Base-by-base conservation (phyloP, 2,888 invertebrate genomes). In the Drosophila crucigera region DNA sequence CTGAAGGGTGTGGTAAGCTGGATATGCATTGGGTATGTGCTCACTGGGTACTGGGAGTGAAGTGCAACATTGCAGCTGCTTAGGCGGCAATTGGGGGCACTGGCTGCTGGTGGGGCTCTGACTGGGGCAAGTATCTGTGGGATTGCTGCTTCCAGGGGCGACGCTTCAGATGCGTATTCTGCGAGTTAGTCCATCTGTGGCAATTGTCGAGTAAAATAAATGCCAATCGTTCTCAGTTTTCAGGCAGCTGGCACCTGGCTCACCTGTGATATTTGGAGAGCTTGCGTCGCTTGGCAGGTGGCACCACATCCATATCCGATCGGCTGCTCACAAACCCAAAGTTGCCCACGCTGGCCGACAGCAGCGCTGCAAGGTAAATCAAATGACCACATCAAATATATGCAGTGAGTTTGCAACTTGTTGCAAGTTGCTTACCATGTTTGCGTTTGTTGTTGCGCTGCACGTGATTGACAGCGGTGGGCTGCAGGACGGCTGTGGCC, bases 241-340 rank as follows among this genome's bases (percentile, higher is more conserved):
- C 35, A 35, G 35, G 4, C 25, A 10, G 37, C 19, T 31, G 37
- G n/a, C 39, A 39, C 5, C 28, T 50, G 14, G 37, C 63, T 60
- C 31, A 83, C 89, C 85, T 82, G 71, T 87, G 91, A 82, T 92
- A 93, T 86, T 93, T 93, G 77, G 92, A 89, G 56, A 93, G 83
- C 82, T 93, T 93, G 66, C 93, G 91, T 55, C 93, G 83, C 80
- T 93, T 93, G 55, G 86, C 77, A 58, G 85, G 82, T n/a, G 92
- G 89, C 66, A 83, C 83, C 54, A 78, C 91, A 59, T 93, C 92
- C 78, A 89, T 84, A 69, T 93, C 92, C 77, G 91, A 77, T 69
- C 90, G 91, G 71, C 90, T 86, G 49, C 81, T 73, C 19, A 86
- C 84, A 39, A 82, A 90, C 16, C 68, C 86, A 60, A 70, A 82